A percentile compares a stretch with the other conserved stretches of the same genome.
These are phyloP conservation scores for Lepisosteus oculatus DNA, from an alignment of 2,113 vertebrate genomes.

Conservation along the genomic window DNA sequence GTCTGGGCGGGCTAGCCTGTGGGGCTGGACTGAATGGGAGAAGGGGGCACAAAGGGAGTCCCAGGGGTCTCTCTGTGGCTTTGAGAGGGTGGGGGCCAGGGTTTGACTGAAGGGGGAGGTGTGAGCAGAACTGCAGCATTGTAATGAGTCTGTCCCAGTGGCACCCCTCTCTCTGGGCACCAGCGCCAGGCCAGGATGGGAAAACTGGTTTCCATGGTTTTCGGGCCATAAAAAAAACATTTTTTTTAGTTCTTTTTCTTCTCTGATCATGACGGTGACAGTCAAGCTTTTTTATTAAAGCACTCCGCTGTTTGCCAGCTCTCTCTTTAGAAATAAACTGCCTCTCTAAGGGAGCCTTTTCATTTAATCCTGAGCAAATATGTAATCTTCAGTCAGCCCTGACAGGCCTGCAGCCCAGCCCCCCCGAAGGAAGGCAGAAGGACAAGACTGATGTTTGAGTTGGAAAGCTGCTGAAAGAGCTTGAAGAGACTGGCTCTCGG, in stretches of 20 bases:
- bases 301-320: conserved; percentile 10
- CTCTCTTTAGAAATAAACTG: neutral
- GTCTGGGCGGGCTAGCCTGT: conserved; percentile 7
- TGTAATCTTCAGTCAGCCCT: conserved; percentile 55
- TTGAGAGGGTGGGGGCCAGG: no score
- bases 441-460: conserved; percentile 25
- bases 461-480: conserved; percentile 51
- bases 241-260: conserved; percentile 31
- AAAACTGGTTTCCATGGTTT: conserved; percentile 55
- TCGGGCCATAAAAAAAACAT: conserved; percentile 46
- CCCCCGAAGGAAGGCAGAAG: no score
- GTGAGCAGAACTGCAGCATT: no score
- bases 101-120: no score
- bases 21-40: no score
- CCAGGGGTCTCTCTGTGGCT: no score
- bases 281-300: conserved; percentile 28
- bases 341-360: conserved; percentile 6
- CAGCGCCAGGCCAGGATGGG: no score
- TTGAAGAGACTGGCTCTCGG: conserved; percentile 47
- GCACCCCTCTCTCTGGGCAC: no score
- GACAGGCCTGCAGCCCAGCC: conserved; percentile 40
- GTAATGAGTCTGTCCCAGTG: no score
- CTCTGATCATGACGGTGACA: conserved; percentile 24
- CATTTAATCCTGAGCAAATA: conserved; percentile 52
- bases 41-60: no score